These are phyloP conservation scores for Diadegma fenestrale DNA, from an alignment of 2,888 invertebrate genomes.

Conservation along the genomic window DNA sequence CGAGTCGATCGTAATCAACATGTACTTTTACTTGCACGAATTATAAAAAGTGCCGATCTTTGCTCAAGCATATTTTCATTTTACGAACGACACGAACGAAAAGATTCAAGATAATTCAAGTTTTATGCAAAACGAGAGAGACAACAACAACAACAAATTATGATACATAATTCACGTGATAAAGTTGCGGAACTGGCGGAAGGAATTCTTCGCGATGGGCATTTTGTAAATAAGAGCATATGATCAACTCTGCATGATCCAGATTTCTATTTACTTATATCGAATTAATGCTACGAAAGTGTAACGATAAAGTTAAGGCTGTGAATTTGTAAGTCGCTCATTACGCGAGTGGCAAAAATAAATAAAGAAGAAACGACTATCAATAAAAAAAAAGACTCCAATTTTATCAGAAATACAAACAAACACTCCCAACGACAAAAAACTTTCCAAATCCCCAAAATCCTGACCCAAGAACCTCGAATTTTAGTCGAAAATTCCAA, in stretches of 20 bases:
- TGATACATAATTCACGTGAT: constrained; percentile 5
- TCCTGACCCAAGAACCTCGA: not conserved
- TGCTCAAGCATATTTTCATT: constrained; percentile 58
- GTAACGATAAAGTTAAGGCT: constrained; percentile 75
- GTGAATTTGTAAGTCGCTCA: constrained; percentile 78
- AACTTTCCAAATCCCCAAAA: not conserved
- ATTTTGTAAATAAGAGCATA: constrained; percentile 64
- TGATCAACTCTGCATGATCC: constrained; percentile 57
- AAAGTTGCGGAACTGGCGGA: constrained; percentile 24
- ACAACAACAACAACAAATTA: not conserved
- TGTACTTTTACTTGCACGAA: constrained; percentile 19
- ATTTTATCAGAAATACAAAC: not conserved
- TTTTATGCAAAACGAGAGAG: not conserved
- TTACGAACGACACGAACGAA: constrained; percentile 20
- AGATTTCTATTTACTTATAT: constrained; percentile 64
- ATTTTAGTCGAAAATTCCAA: not conserved
- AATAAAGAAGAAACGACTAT: constrained; percentile 72
- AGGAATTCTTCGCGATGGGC: constrained; percentile 56
- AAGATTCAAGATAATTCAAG: not conserved
- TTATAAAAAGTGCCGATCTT: constrained; percentile 20
- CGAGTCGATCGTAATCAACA: constrained; percentile 15
- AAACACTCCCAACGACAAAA: not conserved
- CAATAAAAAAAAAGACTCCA: constrained; percentile 6
- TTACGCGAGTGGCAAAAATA: constrained; percentile 67
- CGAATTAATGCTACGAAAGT: constrained; percentile 21